A percentile compares a stretch with the other conserved stretches of the same genome.
phyloP scores from a whole-genome alignment of 2,888 invertebrate genomes.

The Caenorhabditis drosophilae region DNA sequence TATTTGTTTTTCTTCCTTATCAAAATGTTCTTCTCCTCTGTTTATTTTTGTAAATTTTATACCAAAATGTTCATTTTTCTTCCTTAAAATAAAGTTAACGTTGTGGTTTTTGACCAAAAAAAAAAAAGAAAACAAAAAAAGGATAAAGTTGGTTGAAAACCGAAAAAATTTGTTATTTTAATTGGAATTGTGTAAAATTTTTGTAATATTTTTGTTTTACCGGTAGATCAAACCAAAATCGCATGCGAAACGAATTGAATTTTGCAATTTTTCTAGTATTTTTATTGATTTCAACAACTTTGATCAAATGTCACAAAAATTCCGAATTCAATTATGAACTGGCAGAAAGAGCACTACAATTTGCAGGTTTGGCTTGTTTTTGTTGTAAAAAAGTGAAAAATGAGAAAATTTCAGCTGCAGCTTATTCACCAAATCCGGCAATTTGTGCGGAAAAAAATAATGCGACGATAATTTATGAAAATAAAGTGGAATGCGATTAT shows the following conservation, averaged over 20 bases:
- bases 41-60: background rate
- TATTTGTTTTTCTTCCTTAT: background rate
- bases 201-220: no score
- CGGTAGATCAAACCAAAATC: no score
- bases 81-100: no score
- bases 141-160: no score
- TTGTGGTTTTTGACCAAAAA: no score
- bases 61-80: background rate
- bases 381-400: background rate
- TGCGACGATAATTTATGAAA: slow-evolving; percentile 40
- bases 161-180: no score
- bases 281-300: no score
- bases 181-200: no score
- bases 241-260: no score
- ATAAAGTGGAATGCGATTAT: slow-evolving; percentile 56
- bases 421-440: slow-evolving; percentile 58
- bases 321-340: slow-evolving; percentile 15
- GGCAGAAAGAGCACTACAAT: slow-evolving; percentile 18
- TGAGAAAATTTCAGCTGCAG: slow-evolving; percentile 43
- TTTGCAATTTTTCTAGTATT: no score
- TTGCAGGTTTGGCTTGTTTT: slow-evolving; percentile 12
- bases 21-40: background rate
- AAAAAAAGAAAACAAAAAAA: no score
- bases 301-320: no score
- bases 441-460: slow-evolving; percentile 55